Evolutionary conservation across 2,797 vertebrate species (phyloP).

Genomic region (Sebastolobus altivelis): DNA sequence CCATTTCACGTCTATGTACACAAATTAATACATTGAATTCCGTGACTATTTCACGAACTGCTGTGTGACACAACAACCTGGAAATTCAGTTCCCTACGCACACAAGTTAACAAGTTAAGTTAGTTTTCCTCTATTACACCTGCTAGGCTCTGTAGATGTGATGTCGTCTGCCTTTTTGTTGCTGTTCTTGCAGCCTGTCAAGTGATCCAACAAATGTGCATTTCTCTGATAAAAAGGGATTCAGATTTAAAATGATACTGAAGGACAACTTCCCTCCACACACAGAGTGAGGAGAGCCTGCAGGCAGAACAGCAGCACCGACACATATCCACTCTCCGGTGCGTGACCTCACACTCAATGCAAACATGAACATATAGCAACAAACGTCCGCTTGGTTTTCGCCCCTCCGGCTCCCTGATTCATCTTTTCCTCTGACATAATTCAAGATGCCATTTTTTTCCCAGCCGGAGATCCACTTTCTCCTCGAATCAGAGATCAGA

Average conservation of each 20-base stretch:
- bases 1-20: too few species aligned
- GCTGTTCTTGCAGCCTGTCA: too few species aligned
- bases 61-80: too few species aligned
- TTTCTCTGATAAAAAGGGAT: neutral
- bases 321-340: neutral
- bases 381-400: neutral
- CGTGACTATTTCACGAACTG: too few species aligned
- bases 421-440: constrained; percentile 2
- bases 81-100: too few species aligned
- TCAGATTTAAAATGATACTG: neutral
- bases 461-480: neutral
- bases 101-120: too few species aligned
- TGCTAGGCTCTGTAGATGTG: too few species aligned
- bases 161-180: too few species aligned
- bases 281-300: neutral
- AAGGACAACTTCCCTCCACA: neutral
- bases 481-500: neutral
- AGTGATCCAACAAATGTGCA: too few species aligned
- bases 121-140: too few species aligned
- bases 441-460: constrained; percentile 15
- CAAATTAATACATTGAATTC: too few species aligned
- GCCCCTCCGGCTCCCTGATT: neutral
- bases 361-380: neutral
- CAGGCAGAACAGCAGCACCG: neutral
- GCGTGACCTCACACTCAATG: neutral